Percentiles rank a stretch among this genome's conserved stretches.
Evolutionary conservation across 2,797 vertebrate species (phyloP).

Genomic region (Rhinella marina): DNA sequence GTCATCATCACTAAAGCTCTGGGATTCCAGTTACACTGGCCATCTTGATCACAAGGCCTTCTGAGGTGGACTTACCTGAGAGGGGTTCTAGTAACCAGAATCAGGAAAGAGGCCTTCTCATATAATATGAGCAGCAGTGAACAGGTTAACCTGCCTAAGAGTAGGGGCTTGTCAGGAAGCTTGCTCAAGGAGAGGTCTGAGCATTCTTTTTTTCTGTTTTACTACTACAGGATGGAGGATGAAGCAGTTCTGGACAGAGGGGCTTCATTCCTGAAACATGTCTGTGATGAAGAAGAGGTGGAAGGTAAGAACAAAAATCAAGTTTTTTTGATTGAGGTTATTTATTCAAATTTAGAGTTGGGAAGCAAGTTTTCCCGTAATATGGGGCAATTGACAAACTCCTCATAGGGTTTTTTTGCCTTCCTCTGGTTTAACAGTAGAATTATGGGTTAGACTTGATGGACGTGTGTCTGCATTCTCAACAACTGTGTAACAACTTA

Average conservation of each 20-base stretch:
- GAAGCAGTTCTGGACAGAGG: slow-evolving; percentile 97
- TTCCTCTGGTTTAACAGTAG: too few relatives aligned
- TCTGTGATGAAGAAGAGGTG: slow-evolving; percentile 94
- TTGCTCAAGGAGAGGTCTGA: slow-evolving; percentile 94
- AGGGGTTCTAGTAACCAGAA: slow-evolving; percentile 52
- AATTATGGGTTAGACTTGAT: too few relatives aligned
- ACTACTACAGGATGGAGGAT: slow-evolving; percentile 99
- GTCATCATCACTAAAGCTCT: slow-evolving; percentile 72
- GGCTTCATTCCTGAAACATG: slow-evolving; percentile 92
- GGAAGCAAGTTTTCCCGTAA: too few relatives aligned
- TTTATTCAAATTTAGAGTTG: too few relatives aligned
- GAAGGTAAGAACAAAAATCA: slow-evolving; percentile 82
- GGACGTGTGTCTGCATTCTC: too few relatives aligned
- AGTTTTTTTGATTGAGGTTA: neutral
- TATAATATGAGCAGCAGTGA: slow-evolving; percentile 77
- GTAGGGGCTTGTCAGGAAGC: slow-evolving; percentile 80
- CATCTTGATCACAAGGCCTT: slow-evolving; percentile 60
- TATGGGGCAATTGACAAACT: too few relatives aligned
- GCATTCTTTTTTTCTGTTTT: slow-evolving; percentile 98
- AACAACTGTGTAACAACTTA: too few relatives aligned
- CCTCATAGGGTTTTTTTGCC: too few relatives aligned
- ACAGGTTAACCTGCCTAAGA: slow-evolving; percentile 84
- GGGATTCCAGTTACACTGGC: slow-evolving; percentile 66
- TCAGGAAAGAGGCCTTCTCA: slow-evolving; percentile 64
- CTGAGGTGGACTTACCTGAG: slow-evolving; percentile 60